Base-by-base conservation (phyloP, 2,888 invertebrate genomes). In the Caprella mutica region DNA sequence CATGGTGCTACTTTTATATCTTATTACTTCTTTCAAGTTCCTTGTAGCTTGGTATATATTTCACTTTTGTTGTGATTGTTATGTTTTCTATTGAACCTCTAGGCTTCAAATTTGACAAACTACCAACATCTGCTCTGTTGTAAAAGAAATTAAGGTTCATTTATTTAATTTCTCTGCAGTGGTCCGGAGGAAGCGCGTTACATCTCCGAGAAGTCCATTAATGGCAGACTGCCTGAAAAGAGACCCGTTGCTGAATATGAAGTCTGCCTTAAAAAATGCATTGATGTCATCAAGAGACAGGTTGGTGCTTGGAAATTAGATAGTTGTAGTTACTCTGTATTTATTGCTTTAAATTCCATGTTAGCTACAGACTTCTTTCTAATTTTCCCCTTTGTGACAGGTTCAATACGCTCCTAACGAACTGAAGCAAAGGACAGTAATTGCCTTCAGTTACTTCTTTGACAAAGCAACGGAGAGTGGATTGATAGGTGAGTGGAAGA, bases 361-460 rank as follows among this genome's bases (percentile, higher is more conserved):
- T n/a, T n/a, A n/a, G n/a, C n/a, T n/a, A n/a, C n/a, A n/a, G n/a
- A n/a, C n/a, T n/a, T n/a, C n/a, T n/a, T n/a, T n/a, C n/a, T n/a
- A n/a, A n/a, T n/a, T n/a, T n/a, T n/a, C n/a, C n/a, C n/a, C n/a
- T n/a, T n/a, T n/a, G n/a, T n/a, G 69, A 14, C 26, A 65, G 55
- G 77, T 81, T 1, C 35, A 44, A 9, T 75, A 78, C 30, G 77
- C 79, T 65, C 80, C 82, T 0, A 72, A 74, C 5, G 81, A 81
- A 59, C 69, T 83, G 9, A 75, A 76, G 40, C 72, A 76, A 21
- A 77, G 78, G 61, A 76, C 80, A 29, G 80, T 92, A 54, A 84
- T 83, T 66, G 87, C 90, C 14, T 91, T 97, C 75, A 91, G 92
- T 69, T 97, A 93, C 73, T 97, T 90, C 75, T 94, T 85, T 72